Conservation (phyloP, 35 echinoderm and acorn worm genomes). For the Heliocidaris tuberculata region DNA sequence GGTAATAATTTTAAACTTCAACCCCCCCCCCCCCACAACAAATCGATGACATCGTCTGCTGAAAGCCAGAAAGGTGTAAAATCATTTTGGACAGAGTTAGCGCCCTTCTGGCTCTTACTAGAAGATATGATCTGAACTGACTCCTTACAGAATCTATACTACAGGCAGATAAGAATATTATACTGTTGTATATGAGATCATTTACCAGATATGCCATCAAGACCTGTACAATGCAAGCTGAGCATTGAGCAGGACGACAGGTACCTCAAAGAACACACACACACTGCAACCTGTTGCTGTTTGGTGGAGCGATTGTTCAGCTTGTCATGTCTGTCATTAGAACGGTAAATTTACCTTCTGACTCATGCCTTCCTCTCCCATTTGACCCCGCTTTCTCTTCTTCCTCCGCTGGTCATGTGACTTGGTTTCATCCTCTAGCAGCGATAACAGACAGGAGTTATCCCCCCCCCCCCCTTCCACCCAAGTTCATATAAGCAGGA, state of each 20-base stretch:
- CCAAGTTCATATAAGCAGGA: background rate
- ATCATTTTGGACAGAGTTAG: too few relatives aligned
- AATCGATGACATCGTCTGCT: too few relatives aligned
- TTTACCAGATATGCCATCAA: background rate
- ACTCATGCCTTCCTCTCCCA: slow-evolving; percentile 18
- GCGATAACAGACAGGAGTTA: background rate
- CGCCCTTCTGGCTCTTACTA: background rate
- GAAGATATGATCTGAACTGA: background rate
- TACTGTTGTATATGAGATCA: too few relatives aligned
- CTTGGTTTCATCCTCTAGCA: background rate
- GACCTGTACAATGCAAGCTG: background rate
- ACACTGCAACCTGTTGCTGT: slow-evolving; percentile 18
- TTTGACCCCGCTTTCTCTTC: slow-evolving; percentile 17
- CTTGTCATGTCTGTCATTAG: slow-evolving; percentile 28
- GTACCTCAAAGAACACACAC: slow-evolving; percentile 2
- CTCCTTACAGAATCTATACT: background rate
- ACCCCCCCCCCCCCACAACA: too few relatives aligned
- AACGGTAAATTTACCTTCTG: slow-evolving; percentile 33
- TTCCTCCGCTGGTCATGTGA: slow-evolving; percentile 23
- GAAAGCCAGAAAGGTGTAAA: too few relatives aligned
- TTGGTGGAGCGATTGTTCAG: slow-evolving; percentile 14
- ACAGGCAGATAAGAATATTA: too few relatives aligned
- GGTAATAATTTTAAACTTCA: too few relatives aligned
- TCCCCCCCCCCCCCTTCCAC: background rate
- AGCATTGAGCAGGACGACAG: background rate